Evolutionary conservation across 2,797 vertebrate genomes (phyloP), one percentile per base, ranked within the genome.

Genomic region (Schizopygopsis malacanthus): DNA sequence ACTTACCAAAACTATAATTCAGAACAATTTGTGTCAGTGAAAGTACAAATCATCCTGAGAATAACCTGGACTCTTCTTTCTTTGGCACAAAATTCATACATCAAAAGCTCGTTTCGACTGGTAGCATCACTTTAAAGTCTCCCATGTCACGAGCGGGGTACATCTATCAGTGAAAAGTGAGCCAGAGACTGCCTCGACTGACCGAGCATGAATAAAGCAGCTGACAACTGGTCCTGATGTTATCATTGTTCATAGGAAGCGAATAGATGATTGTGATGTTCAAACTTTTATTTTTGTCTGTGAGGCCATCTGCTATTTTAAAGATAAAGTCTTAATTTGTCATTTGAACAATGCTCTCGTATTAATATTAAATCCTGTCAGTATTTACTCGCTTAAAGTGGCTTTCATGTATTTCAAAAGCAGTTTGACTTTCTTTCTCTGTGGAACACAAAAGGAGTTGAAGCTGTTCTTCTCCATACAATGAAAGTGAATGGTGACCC

Each of bases 161-260:
- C 76, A 79, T 85, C 67, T 6, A 59, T 79, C 33, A 63, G 41
- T n/a, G 54, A 85, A 33, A 63, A 79, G 52, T 59, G 52, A 79
- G 77, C 41, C 76, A 79, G 25, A 37, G 39, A 79, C 67, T 79
- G 52, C 61, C 83, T 79, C 67, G 18, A 79, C 83, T 72, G 83
- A 85, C 83, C 41, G 20, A 47, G 13, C 20, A 80, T 71, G 72
- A 72, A 79, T 85, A 20, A 79, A 79, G 25, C 83, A 72, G 65
- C 54, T 79, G 76, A 39, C 83, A 71, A 59, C 67, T 45, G 37
- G 20, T 28, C 67, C 76, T 79, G 67, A 85, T 85, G 52, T 79
- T 85, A 72, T 79, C 83, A 61, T 71, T 45, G 39, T 50, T 59
- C 52, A 72, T 11, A 20, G 28, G 52, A 79, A 47, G 50, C 43